Conservation (phyloP, 2,888 invertebrate genomes). For the Lissonota sp. region DNA sequence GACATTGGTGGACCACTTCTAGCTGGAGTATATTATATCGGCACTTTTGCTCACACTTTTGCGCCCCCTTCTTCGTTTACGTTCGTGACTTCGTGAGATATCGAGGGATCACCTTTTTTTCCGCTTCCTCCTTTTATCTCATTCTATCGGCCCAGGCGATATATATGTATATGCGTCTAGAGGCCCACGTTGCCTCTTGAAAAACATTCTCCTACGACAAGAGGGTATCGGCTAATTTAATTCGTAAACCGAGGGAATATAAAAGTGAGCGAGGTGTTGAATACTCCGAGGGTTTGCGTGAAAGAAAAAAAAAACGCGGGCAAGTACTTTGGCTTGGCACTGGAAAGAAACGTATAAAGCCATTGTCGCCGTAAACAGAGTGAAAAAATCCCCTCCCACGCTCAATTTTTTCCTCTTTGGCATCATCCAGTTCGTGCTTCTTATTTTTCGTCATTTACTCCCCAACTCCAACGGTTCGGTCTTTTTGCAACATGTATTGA, state of each 20-base stretch:
- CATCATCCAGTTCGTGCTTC: not conserved
- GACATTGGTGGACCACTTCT: conserved; percentile 20
- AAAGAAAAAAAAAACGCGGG: too few relatives aligned
- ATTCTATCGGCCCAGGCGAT: too few relatives aligned
- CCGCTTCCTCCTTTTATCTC: conserved; percentile 66
- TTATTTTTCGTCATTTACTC: too few relatives aligned
- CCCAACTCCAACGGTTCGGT: too few relatives aligned
- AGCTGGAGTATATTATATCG: conserved; percentile 64
- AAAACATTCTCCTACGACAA: conserved; percentile 40
- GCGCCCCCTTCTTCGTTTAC: conserved; percentile 45
- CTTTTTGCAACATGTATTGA: too few relatives aligned
- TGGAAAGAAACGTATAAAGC: conserved; percentile 64
- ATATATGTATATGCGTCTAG: too few relatives aligned
- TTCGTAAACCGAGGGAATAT: conserved; percentile 76
- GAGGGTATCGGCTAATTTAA: conserved; percentile 76
- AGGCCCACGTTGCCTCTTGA: conserved; percentile 61
- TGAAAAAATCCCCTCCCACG: conserved; percentile 4
- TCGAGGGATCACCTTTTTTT: conserved; percentile 79
- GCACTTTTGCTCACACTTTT: conserved; percentile 61
- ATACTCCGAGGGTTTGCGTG: conserved; percentile 22
- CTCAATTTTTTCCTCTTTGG: not conserved
- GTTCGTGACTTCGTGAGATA: conserved; percentile 79
- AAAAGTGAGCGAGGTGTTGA: conserved; percentile 62
- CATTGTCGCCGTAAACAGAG: conserved; percentile 65
- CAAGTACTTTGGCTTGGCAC: conserved; percentile 26